These are phyloP conservation scores for Thymelicus acteon DNA, from an alignment of 2,888 invertebrate genomes.

Conservation along the genomic window DNA sequence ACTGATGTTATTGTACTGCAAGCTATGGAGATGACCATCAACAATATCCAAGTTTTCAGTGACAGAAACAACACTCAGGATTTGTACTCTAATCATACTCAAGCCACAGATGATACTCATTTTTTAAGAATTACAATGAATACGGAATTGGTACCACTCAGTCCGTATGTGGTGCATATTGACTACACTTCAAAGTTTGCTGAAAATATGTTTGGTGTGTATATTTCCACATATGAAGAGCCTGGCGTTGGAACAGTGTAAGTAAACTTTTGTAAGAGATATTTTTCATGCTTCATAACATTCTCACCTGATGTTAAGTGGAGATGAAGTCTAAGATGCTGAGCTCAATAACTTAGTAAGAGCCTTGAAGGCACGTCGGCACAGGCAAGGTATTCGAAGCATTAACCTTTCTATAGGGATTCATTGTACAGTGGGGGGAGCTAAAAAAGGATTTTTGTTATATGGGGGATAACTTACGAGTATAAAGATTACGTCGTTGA, in stretches of 20 bases:
- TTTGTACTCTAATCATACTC: constrained; percentile 47
- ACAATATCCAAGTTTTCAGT: constrained; percentile 50
- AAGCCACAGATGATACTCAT: constrained; percentile 70
- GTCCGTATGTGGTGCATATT: constrained; percentile 80
- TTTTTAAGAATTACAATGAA: constrained; percentile 76
- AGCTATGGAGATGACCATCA: constrained; percentile 72
- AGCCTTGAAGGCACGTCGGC: too few species aligned
- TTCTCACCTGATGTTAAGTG: too few species aligned
- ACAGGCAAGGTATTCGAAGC: too few species aligned
- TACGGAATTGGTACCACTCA: constrained; percentile 56
- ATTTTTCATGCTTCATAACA: too few species aligned
- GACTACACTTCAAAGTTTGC: constrained; percentile 84
- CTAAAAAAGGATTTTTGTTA: too few species aligned
- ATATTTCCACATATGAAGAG: constrained; percentile 81
- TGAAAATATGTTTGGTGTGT: constrained; percentile 86
- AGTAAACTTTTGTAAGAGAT: constrained; percentile 49
- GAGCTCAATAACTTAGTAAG: too few species aligned
- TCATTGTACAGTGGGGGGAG: too few species aligned
- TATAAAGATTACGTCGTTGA: too few species aligned
- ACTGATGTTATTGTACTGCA: constrained; percentile 73
- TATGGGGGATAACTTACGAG: too few species aligned
- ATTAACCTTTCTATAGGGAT: too few species aligned
- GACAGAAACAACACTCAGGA: constrained; percentile 47
- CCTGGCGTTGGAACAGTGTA: constrained; percentile 54
- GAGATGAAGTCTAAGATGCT: too few species aligned